Percentiles rank a stretch among this genome's conserved stretches.
phyloP scores from a whole-genome alignment of 2,113 vertebrate species.

The Brienomyrus longianalis region DNA sequence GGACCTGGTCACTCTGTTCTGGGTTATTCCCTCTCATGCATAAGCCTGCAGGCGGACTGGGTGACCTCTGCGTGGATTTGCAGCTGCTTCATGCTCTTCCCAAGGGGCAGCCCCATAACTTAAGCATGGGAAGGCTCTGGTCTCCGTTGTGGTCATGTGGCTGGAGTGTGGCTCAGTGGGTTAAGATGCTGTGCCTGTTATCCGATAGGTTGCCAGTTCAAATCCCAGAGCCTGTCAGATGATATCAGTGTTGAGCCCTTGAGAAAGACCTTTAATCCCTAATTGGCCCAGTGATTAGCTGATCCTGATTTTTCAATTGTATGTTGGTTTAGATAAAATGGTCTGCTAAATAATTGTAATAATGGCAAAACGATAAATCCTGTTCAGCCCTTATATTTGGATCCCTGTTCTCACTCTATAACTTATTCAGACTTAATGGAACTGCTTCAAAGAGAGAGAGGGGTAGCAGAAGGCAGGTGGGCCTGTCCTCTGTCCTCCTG shows the following conservation, averaged over 20 bases:
- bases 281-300: not conserved
- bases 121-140: slow-evolving; percentile 32
- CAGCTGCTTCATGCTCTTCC: not conserved
- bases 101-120: not conserved
- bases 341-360: slow-evolving; percentile 32
- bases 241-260: not conserved
- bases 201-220: not conserved
- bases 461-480: not conserved
- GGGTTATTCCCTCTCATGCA: not conserved
- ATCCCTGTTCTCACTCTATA: not conserved
- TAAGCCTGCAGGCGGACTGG: not conserved
- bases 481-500: slow-evolving; percentile 3
- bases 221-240: not conserved
- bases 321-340: not conserved
- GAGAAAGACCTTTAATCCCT: not conserved
- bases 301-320: not conserved
- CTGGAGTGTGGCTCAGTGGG: not conserved
- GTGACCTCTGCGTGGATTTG: not conserved
- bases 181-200: not conserved
- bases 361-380: slow-evolving; percentile 54
- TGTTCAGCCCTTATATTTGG: slow-evolving; percentile 22
- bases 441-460: not conserved
- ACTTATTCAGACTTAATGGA: not conserved
- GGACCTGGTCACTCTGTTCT: not conserved
- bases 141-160: slow-evolving; percentile 50